These are phyloP conservation scores for Phanerotoma sp. DNA, from an alignment of 2,888 invertebrate genomes.

Conservation along the genomic window DNA sequence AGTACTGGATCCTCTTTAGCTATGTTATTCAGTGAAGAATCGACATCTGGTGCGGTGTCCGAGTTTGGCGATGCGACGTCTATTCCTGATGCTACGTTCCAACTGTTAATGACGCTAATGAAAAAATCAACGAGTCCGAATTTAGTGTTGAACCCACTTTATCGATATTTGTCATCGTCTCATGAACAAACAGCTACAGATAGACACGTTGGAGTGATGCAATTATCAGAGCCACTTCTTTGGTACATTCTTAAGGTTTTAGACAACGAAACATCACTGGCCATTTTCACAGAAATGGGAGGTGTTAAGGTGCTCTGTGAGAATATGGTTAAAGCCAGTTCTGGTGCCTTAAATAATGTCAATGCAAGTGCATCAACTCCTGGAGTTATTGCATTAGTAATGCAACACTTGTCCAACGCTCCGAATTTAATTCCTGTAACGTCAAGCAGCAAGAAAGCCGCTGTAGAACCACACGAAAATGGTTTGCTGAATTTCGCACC, in stretches of 20 bases:
- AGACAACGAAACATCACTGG: constrained; percentile 73
- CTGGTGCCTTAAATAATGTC: constrained; percentile 46
- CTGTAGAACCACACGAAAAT: constrained; percentile 66
- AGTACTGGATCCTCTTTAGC: constrained; percentile 73
- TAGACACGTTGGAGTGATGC: constrained; percentile 56
- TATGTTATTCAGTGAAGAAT: constrained; percentile 63
- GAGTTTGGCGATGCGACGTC: constrained; percentile 69
- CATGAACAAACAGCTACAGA: constrained; percentile 44
- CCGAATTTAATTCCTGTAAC: constrained; percentile 56
- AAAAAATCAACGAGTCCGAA: constrained; percentile 74
- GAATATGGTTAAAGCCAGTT: constrained; percentile 66
- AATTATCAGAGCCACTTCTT: constrained; percentile 82
- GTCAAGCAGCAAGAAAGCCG: constrained; percentile 55
- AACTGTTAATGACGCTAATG: constrained; percentile 76
- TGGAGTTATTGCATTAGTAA: constrained; percentile 60
- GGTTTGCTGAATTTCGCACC: constrained; percentile 89
- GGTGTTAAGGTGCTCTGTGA: constrained; percentile 75
- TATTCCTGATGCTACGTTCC: constrained; percentile 85
- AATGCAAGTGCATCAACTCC: constrained; percentile 63
- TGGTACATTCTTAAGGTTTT: constrained; percentile 80
- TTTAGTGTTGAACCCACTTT: constrained; percentile 75
- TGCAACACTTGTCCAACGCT: constrained; percentile 65
- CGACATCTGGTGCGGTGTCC: constrained; percentile 49
- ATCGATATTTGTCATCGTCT: constrained; percentile 59
- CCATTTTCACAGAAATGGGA: constrained; percentile 74